phyloP scores from a whole-genome alignment of 2,888 invertebrate genomes.

The Lasioglossum zephyrum region DNA sequence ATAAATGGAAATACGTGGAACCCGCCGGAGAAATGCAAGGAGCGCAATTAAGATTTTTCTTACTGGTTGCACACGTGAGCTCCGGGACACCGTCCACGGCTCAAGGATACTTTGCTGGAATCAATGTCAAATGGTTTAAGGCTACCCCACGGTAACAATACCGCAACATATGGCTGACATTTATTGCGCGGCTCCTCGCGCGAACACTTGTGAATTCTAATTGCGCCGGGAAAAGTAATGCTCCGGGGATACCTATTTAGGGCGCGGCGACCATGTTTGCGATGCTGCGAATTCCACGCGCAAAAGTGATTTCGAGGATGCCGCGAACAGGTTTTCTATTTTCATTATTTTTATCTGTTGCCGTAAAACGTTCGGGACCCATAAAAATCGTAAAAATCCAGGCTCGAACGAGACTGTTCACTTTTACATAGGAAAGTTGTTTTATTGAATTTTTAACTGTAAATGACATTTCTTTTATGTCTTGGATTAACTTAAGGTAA shows the following conservation, averaged over 20 bases:
- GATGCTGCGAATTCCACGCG: not conserved
- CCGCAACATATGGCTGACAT: slow-evolving; percentile 6
- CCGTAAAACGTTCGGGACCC: not conserved
- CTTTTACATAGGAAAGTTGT: not conserved
- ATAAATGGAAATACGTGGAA: slow-evolving; percentile 55
- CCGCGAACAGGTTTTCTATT: not conserved
- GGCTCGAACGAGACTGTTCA: not conserved
- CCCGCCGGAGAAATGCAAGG: slow-evolving; percentile 33
- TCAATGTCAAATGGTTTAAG: slow-evolving; percentile 29
- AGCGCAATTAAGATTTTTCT: slow-evolving; percentile 55
- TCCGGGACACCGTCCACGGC: not conserved
- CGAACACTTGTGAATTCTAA: not conserved
- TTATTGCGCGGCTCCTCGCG: not conserved
- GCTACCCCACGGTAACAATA: not conserved
- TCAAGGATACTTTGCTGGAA: slow-evolving; percentile 11
- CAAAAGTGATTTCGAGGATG: slow-evolving; percentile 5
- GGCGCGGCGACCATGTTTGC: slow-evolving; percentile 1
- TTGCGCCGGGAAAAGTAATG: not conserved
- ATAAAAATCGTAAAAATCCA: not conserved
- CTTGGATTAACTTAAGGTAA: not conserved
- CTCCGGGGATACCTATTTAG: not conserved
- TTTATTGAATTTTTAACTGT: not conserved
- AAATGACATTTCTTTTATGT: not conserved
- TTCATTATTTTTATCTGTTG: slow-evolving; percentile 5
- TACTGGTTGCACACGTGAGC: slow-evolving; percentile 24